Conservation (phyloP, 2,113 vertebrate genomes). For the Sphyrna mokarran region DNA sequence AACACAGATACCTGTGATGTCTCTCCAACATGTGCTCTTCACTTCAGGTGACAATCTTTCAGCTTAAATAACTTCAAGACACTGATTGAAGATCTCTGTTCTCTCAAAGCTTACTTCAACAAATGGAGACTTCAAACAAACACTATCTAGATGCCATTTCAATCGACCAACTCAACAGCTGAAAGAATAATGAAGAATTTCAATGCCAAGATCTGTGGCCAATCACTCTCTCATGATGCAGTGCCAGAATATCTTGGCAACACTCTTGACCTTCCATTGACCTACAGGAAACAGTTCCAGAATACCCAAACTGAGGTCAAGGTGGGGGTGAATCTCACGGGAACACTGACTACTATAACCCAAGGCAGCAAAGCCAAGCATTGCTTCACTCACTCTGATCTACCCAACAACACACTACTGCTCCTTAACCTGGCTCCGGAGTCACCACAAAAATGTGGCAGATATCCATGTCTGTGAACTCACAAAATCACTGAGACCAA, state of each 20-base stretch:
- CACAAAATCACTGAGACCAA: neutral
- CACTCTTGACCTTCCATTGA: neutral
- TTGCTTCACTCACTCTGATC: neutral
- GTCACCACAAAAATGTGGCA: neutral
- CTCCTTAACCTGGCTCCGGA: neutral
- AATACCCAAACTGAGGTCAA: neutral
- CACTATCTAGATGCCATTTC: no score
- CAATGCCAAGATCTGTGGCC: no score
- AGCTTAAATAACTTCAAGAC: no score
- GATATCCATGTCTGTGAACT: neutral
- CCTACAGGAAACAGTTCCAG: neutral
- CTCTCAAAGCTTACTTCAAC: no score
- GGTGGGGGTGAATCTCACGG: neutral
- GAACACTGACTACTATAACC: neutral
- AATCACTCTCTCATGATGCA: no score
- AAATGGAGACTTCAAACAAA: no score
- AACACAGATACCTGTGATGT: neutral
- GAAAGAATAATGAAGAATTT: no score
- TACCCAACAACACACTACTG: neutral
- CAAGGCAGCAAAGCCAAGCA: neutral
- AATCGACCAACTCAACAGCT: no score
- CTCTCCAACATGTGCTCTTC: neutral
- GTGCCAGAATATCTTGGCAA: neutral
- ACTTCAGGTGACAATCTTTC: no score
- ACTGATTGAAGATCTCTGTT: no score